phyloP scores from a whole-genome alignment of 2,888 invertebrate genomes.

The Sepioteuthis lessoniana region DNA sequence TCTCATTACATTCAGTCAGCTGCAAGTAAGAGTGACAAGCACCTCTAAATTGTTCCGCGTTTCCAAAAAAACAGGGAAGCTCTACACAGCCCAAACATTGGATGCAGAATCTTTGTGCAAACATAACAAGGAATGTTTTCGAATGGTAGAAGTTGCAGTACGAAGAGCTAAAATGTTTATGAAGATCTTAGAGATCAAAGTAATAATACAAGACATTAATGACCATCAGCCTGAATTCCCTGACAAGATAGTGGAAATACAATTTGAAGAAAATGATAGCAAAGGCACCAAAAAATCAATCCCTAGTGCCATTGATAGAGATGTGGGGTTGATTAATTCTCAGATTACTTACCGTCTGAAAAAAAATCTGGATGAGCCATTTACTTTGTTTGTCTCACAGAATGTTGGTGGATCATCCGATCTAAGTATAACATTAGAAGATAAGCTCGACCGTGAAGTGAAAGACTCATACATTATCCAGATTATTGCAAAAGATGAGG shows the following conservation, averaged over 20 bases:
- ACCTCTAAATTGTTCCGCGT: not conserved
- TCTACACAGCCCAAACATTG: not conserved
- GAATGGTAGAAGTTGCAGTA: constrained; percentile 11
- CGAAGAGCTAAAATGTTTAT: not conserved
- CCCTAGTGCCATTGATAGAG: not conserved
- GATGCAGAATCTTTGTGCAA: not conserved
- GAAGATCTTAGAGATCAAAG: not conserved
- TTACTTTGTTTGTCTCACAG: not conserved
- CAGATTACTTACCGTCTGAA: not conserved
- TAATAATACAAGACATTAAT: not conserved
- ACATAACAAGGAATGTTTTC: not conserved
- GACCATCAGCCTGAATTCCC: constrained; percentile 1
- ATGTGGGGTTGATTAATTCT: not conserved
- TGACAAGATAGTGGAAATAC: not conserved
- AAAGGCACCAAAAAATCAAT: not conserved
- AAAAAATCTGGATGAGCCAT: not conserved
- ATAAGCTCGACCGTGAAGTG: constrained; percentile 37
- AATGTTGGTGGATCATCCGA: not conserved
- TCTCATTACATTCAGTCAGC: not conserved
- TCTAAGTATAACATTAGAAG: not conserved
- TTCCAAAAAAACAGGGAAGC: not conserved
- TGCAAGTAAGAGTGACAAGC: not conserved
- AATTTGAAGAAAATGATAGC: not conserved
- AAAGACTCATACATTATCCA: not conserved
- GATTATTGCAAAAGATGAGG: constrained; percentile 13